Base-by-base conservation (phyloP, 2,797 vertebrate genomes). In the Acipenser transmontanus region DNA sequence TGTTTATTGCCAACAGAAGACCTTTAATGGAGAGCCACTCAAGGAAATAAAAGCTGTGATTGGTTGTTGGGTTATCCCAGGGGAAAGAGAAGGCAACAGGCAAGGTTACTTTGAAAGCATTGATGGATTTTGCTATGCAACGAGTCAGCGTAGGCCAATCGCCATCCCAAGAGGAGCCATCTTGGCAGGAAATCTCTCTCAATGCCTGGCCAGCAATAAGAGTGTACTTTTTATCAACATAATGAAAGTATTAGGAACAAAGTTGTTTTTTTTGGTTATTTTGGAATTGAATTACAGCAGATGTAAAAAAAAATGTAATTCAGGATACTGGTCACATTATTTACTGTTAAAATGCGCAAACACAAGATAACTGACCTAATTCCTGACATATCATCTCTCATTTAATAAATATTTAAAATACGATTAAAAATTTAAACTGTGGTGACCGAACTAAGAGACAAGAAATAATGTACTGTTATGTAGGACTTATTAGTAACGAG, bases 31-130 rank as follows among this genome's bases (percentile, higher is more conserved):
- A 85, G 79, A 88, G 71, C 82, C 85, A 87, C 83, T 85, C 84
- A 86, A 81, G 49, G 81, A 87, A 88, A 85, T 84, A 88, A 87
- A 88, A 75, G 84, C 84, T 86, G 81, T 85, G 86, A 88, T 87
- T 87, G 80, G 82, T 85, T 88, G 86, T 87, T 88, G 82, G 84
- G 84, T 88, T 88, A 88, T 86, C 89, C 89, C 88, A 88, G 78
- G 80, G 82, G 78, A 85, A 82, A 87, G 86, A 61, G 61, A 65
- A 60, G 77, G 77, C 76, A 68, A 78, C 87, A 83, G 81, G 77
- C 79, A 83, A 69, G 74, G 79, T 78, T 77, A 79, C 81, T 87
- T 86, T 89, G 79, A 87, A 88, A 88, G 81, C 73, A 75, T 78
- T 81, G 87, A 89, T 86, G 83, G 84, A 88, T 87, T 59, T 87